Conservation (phyloP, 2,113 vertebrate genomes). For the Upupa epops region DNA sequence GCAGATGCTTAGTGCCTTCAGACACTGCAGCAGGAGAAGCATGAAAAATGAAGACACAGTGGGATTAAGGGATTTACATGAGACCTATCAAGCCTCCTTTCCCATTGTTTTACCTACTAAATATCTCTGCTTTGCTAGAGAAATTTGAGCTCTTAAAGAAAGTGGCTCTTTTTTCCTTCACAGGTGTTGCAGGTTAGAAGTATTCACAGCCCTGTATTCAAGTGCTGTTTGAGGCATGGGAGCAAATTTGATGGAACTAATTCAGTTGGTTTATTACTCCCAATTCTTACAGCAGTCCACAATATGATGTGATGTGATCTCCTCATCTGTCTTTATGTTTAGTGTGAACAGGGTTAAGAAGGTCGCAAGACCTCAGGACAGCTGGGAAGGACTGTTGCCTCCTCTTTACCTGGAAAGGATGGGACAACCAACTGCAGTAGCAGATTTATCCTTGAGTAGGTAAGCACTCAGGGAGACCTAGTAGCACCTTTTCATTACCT, state of each 20-base stretch:
- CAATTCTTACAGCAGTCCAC: neutral
- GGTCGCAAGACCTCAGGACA: neutral
- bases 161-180: neutral
- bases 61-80: neutral
- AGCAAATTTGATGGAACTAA: neutral
- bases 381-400: neutral
- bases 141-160: neutral
- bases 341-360: neutral
- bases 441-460: neutral
- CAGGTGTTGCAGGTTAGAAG: neutral
- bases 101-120: neutral
- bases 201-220: neutral
- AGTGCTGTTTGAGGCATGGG: neutral
- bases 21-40: neutral
- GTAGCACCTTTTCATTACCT: neutral
- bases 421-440: neutral
- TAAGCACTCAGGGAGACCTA: neutral
- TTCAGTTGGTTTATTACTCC: neutral
- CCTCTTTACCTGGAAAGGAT: neutral
- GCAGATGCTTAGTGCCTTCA: neutral
- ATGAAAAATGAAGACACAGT: neutral
- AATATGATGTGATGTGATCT: neutral
- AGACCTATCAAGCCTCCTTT: neutral
- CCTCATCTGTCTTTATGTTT: neutral
- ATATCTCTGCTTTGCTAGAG: neutral